phyloP scores from a whole-genome alignment of 2,113 vertebrate genomes.

The Pelodiscus sinensis region DNA sequence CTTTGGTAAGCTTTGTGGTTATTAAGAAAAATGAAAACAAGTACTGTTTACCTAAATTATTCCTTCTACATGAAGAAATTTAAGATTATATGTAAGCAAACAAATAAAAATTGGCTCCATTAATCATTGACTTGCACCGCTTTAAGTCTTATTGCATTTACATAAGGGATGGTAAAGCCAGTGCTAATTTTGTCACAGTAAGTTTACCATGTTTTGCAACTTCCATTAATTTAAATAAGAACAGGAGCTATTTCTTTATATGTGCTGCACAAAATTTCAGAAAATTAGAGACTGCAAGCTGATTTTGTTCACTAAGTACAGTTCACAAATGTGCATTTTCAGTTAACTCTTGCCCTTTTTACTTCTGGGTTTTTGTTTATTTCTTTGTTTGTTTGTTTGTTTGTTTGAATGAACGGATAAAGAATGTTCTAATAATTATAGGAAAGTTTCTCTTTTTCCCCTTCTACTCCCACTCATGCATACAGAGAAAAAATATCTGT shows the following conservation, averaged over 20 bases:
- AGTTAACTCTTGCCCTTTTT: neutral
- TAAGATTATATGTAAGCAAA: neutral
- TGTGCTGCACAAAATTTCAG: neutral
- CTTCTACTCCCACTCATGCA: neutral
- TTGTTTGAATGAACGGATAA: neutral
- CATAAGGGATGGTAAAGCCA: neutral
- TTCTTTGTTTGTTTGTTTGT: too few relatives aligned
- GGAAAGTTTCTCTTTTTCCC: neutral
- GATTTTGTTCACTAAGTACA: neutral
- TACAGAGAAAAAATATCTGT: neutral
- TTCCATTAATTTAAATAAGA: neutral
- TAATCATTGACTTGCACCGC: neutral
- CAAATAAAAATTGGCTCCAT: neutral
- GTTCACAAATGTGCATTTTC: neutral
- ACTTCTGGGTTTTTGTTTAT: neutral
- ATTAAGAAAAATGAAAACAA: neutral
- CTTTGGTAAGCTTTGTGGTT: constrained; percentile 27
- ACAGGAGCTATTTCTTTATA: neutral
- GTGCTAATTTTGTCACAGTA: neutral
- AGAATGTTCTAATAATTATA: neutral
- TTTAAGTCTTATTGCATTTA: neutral
- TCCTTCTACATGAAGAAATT: neutral
- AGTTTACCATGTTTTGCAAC: neutral
- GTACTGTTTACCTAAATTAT: neutral
- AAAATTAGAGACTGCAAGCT: neutral